Conservation (phyloP, 2,888 invertebrate species). For the Nemoura dubitans region DNA sequence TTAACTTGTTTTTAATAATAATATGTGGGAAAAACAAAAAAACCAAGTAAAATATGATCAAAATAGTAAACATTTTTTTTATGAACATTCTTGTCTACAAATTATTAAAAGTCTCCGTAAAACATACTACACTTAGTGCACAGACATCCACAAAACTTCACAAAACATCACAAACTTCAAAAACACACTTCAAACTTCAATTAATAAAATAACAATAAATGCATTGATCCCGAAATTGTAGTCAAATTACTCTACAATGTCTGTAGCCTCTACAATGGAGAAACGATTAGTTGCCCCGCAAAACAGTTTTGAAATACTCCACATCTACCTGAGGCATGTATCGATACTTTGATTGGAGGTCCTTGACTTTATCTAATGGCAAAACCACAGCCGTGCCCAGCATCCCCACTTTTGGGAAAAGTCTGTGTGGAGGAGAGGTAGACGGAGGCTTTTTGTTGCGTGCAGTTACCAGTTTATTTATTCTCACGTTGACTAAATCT, state of each 20-base stretch:
- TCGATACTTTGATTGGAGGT: slow-evolving; percentile 23
- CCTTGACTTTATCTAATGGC: slow-evolving; percentile 1
- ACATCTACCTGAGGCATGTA: slow-evolving; percentile 15
- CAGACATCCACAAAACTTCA: no score
- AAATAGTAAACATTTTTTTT: no score
- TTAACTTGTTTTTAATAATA: background rate
- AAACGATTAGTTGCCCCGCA: background rate
- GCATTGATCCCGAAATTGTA: no score
- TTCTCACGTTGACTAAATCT: background rate
- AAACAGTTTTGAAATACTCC: slow-evolving; percentile 16
- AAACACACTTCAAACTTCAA: no score
- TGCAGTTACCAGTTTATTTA: background rate
- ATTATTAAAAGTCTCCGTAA: no score
- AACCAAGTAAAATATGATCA: background rate
- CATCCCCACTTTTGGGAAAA: background rate
- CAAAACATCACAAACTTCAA: no score
- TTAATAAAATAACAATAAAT: no score
- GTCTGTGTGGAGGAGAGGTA: background rate
- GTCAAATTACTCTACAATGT: background rate
- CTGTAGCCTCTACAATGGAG: background rate
- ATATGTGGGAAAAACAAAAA: background rate
- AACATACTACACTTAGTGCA: no score
- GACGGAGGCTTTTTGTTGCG: background rate
- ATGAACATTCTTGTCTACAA: no score
- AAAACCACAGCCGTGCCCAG: background rate